Base-by-base conservation (phyloP, 2,113 vertebrate species). In the Chelonoidis abingdonii region DNA sequence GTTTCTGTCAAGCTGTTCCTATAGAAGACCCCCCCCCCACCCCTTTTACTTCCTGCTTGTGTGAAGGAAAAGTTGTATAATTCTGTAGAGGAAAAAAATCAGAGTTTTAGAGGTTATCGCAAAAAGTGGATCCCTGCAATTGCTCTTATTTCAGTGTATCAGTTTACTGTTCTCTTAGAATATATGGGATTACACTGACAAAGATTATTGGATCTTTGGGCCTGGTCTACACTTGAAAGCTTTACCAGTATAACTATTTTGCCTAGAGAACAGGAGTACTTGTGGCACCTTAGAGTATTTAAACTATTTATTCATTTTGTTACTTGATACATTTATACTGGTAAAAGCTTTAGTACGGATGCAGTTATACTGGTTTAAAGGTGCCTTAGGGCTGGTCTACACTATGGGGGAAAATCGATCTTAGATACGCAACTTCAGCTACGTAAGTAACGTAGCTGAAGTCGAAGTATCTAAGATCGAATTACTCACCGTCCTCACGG, bases 161-260 rank as follows among this genome's bases (percentile, higher is more conserved):
- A 0, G 2, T 53, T 3, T 82, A 10, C 59, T 81, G 22, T 54
- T 90, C 80, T 54, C 4, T 17, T n/a, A 0, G 69, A 2, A 1
- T 75, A 19, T 5, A 75, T n/a, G 50, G 22, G 5, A 3, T 44
- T 91, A 4, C 4, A 25, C 54, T 81, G 50, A 47, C 88, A 31
- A 53, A 76, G 22, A 24, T 76, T 25, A 75, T 44, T 75, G 72
- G 31, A 44, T 75, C 38, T 25, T 75, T 44, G 10, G 72, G 72
- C 24, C 38, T 44, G 38, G 72, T 76, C 38, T 76, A 76, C 10
- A 44, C 19, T 25, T 41, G 38, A 44, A 76, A 76, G 38, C 24
- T 22, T 22, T 76, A 44, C n/a, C 22, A 22, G 21, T 72, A 72
- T 72, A 38, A 72, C 65, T 72, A 22, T 75, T 75, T 75, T 38